Evolutionary conservation across 2,888 invertebrate species (phyloP).

Genomic region (Coenonympha glycerion): DNA sequence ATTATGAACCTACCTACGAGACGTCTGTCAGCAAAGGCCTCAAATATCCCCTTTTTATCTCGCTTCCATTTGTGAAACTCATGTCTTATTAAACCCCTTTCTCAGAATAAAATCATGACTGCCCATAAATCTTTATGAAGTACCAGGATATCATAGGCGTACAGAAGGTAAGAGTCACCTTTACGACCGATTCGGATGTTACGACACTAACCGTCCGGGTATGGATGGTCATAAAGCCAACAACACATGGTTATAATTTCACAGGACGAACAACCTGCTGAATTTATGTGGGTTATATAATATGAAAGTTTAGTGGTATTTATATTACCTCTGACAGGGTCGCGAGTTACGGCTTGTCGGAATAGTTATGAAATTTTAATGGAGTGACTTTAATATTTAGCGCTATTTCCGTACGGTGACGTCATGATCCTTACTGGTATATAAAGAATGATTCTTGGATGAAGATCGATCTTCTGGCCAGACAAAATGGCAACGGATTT

Average conservation of each 20-base stretch:
- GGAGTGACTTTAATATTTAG: not conserved
- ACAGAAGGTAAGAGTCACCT: constrained; percentile 28
- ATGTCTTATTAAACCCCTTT: not conserved
- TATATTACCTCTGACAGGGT: constrained; percentile 7
- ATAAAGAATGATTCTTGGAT: too few relatives aligned
- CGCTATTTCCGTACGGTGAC: not conserved
- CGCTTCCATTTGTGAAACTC: too few relatives aligned
- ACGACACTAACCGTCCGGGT: constrained; percentile 36
- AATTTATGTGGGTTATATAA: constrained; percentile 33
- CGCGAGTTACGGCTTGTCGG: not conserved
- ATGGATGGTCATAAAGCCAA: constrained; percentile 38
- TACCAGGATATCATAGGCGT: constrained; percentile 24
- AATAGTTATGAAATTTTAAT: constrained; percentile 19
- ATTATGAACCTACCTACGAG: too few relatives aligned
- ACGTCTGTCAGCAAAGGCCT: too few relatives aligned
- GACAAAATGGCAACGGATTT: too few relatives aligned
- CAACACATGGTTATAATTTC: constrained; percentile 38
- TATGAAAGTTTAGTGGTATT: constrained; percentile 10
- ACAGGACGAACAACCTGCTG: constrained; percentile 31
- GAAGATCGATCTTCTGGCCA: too few relatives aligned
- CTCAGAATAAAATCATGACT: constrained; percentile 19
- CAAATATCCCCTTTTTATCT: too few relatives aligned
- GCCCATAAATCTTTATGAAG: constrained; percentile 26
- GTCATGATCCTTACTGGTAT: not conserved
- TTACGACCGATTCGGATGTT: constrained; percentile 33